Percentiles rank a stretch among this genome's conserved stretches.
phyloP scores from a whole-genome alignment of 2,797 vertebrate genomes.

The Buceros bicornis region DNA sequence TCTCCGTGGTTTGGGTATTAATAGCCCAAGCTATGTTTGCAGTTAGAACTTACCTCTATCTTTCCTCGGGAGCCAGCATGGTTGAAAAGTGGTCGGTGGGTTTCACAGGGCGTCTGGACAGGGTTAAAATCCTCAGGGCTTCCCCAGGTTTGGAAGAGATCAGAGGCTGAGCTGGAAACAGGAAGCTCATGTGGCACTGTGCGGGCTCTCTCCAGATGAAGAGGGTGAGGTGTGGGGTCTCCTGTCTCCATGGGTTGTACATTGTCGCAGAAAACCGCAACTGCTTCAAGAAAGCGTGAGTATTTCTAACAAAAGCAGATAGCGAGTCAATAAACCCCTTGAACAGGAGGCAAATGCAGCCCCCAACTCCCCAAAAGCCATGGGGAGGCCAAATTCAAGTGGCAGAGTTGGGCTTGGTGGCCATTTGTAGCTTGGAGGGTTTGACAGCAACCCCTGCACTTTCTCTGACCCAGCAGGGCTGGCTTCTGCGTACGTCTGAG shows the following conservation, averaged over 20 bases:
- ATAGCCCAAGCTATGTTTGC: not conserved
- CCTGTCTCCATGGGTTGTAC: not conserved
- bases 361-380: not conserved
- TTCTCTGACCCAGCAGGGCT: rapidly evolving
- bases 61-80: not conserved
- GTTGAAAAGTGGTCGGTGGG: not conserved
- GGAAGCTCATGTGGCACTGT: not conserved
- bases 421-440: not conserved
- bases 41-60: not conserved
- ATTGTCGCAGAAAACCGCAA: not conserved
- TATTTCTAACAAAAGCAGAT: not conserved
- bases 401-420: not conserved
- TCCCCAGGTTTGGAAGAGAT: not conserved
- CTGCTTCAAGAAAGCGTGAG: not conserved
- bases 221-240: not conserved
- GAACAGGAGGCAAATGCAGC: rapidly evolving
- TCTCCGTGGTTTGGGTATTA: not conserved
- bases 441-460: not conserved
- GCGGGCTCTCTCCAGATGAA: not conserved
- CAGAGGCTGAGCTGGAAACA: not conserved
- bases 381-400: not conserved
- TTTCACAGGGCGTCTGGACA: not conserved
- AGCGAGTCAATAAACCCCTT: not conserved
- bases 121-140: not conserved
- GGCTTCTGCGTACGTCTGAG: not conserved